Evolutionary conservation across 2,797 vertebrate genomes (phyloP).

Genomic region (Nothura maculosa): DNA sequence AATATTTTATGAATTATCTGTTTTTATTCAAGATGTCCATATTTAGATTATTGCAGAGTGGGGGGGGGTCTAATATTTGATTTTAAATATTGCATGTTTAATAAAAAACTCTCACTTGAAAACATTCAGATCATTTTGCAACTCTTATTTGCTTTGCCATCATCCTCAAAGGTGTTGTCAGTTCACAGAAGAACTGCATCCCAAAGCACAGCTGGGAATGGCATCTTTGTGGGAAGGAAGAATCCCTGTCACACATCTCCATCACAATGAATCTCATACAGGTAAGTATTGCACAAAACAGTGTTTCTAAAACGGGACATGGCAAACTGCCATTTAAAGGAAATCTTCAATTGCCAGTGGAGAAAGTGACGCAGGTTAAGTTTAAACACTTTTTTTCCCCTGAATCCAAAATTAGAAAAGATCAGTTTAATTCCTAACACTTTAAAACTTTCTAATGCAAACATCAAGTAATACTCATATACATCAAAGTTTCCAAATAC

Average conservation of each 20-base stretch:
- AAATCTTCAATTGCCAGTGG: too few species aligned
- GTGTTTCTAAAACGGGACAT: background rate
- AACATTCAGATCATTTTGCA: background rate
- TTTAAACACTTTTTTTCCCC: background rate
- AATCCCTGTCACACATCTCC: accelerated
- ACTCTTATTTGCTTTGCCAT: background rate
- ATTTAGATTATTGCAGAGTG: background rate
- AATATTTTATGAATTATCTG: background rate
- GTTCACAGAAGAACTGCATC: background rate
- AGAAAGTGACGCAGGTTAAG: background rate
- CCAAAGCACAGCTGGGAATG: background rate
- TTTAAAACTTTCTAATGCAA: background rate
- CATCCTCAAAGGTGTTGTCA: background rate
- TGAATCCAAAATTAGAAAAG: background rate
- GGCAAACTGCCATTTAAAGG: background rate
- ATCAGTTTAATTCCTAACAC: background rate
- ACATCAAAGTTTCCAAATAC: background rate
- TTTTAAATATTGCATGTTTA: background rate
- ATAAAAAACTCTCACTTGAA: background rate
- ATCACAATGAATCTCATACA: background rate
- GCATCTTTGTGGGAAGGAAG: background rate
- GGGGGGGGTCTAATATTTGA: background rate
- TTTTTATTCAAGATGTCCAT: background rate
- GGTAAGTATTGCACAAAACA: background rate
- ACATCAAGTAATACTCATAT: background rate